Conservation (phyloP, 1,140 invertebrate genomes). For the Cydia amplana region DNA sequence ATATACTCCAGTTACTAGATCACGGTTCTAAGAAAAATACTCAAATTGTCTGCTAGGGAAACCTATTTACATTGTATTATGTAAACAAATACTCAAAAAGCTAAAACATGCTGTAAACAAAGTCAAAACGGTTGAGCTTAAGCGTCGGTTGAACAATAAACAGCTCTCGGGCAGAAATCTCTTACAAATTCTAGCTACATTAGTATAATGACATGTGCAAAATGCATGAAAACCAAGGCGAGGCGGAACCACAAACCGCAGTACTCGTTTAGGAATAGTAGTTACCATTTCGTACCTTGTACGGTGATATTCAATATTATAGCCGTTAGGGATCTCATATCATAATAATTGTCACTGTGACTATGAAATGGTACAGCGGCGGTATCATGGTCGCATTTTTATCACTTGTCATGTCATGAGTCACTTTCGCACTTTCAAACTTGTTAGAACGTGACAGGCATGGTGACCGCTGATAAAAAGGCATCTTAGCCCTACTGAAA, state of each 20-base stretch:
- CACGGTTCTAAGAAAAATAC: background rate
- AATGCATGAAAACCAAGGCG: slow-evolving; percentile 28
- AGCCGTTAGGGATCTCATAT: too few relatives aligned
- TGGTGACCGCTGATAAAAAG: too few relatives aligned
- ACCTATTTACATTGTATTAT: background rate
- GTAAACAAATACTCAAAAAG: background rate
- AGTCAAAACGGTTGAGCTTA: slow-evolving; percentile 18
- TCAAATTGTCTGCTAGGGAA: background rate
- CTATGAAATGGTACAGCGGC: too few relatives aligned
- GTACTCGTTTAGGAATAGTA: slow-evolving; percentile 1
- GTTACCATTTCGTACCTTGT: background rate
- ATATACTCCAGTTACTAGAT: too few relatives aligned
- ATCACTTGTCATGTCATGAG: too few relatives aligned
- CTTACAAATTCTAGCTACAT: slow-evolving; percentile 31
- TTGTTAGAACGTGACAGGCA: too few relatives aligned
- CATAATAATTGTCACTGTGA: too few relatives aligned
- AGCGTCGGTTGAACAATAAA: slow-evolving; percentile 28
- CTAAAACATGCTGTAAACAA: slow-evolving; percentile 5
- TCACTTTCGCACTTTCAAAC: too few relatives aligned
- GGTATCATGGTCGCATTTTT: too few relatives aligned
- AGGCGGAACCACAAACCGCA: slow-evolving; percentile 4
- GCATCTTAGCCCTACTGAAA: too few relatives aligned
- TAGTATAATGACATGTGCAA: slow-evolving; percentile 32
- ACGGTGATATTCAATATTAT: background rate
- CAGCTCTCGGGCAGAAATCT: slow-evolving; percentile 19